phyloP scores from a whole-genome alignment of 2,888 invertebrate genomes.

The Tetheella fluctuosa region DNA sequence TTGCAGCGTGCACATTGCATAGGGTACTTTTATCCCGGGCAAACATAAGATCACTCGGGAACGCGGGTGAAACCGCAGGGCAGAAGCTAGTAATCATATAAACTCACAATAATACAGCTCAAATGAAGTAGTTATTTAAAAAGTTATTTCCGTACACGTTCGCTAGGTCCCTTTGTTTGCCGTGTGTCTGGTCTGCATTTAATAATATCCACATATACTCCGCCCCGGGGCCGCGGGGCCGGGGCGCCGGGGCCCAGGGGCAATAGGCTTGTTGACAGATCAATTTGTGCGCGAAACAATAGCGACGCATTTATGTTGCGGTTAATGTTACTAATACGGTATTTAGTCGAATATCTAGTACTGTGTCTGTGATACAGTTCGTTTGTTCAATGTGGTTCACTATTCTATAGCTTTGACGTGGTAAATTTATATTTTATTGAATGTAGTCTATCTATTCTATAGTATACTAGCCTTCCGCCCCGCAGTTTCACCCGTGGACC shows the following conservation, averaged over 20 bases:
- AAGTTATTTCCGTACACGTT: background rate
- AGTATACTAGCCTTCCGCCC: no score
- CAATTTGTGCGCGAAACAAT: constrained; percentile 8
- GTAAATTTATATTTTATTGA: background rate
- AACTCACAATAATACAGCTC: no score
- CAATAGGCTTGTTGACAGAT: constrained; percentile 13
- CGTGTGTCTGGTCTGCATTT: constrained; percentile 3
- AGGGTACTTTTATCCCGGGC: no score
- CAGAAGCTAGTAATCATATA: no score
- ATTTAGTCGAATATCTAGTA: background rate
- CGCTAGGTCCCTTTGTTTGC: background rate
- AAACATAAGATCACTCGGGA: no score
- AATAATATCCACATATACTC: constrained; percentile 2
- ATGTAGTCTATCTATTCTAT: no score
- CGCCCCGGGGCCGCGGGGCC: background rate
- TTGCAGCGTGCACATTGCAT: no score
- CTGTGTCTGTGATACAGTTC: background rate
- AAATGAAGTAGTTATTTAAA: background rate
- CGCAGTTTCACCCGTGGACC: no score
- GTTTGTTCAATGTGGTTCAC: background rate
- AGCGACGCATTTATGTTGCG: constrained; percentile 1
- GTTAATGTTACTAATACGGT: background rate
- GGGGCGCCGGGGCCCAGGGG: background rate
- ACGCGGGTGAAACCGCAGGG: no score
- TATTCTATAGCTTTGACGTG: background rate